Conservation (phyloP, 2,113 vertebrate species). For the Oncorhynchus tshawytscha region DNA sequence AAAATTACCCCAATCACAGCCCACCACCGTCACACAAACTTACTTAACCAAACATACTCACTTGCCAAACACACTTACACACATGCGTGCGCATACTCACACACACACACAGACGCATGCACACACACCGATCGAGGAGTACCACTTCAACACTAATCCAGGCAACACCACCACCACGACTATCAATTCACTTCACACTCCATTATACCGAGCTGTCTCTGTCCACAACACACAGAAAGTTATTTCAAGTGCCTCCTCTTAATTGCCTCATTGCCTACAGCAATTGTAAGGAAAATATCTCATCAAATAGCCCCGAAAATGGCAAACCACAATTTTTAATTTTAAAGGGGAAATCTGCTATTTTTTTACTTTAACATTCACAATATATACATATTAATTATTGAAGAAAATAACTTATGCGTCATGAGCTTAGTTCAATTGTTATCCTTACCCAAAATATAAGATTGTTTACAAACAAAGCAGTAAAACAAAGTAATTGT, state of each 20-base stretch:
- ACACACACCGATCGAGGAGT: neutral
- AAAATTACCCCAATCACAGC: conserved; percentile 71
- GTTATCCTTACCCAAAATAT: no score
- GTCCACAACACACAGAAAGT: no score
- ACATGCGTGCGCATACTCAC: no score
- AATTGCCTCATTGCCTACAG: neutral
- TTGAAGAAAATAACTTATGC: no score
- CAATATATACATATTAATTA: no score
- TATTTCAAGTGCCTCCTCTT: neutral
- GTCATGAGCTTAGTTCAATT: no score
- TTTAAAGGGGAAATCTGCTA: no score
- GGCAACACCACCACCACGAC: neutral
- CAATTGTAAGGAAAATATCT: neutral
- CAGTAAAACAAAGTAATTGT: no score
- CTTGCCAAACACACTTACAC: conserved; percentile 19
- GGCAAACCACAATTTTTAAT: neutral
- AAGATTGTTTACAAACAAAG: no score
- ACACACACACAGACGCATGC: neutral
- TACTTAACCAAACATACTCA: conserved; percentile 39
- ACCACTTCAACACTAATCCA: neutral
- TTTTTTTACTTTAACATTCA: no score
- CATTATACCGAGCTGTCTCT: neutral
- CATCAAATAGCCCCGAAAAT: no score
- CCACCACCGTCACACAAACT: conserved; percentile 41
- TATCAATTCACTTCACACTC: neutral